Evolutionary conservation across 92 coral and sea anemone genomes (phyloP).

Genomic region (Porites lobata): DNA sequence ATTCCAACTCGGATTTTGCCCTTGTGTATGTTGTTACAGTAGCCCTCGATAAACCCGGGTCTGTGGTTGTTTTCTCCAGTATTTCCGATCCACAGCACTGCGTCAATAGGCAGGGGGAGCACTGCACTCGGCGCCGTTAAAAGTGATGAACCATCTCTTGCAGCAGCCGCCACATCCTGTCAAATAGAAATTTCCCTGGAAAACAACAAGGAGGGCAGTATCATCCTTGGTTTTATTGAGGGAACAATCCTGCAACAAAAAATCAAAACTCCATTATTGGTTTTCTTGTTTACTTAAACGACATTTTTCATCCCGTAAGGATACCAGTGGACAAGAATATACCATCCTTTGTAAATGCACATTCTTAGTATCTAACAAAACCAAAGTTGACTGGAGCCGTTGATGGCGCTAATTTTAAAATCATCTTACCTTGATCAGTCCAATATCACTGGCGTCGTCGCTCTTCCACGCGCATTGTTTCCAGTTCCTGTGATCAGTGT

Average conservation of each 20-base stretch:
- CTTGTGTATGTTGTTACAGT: slow-evolving; percentile 40
- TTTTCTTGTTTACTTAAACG: neutral
- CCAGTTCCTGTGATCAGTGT: slow-evolving; percentile 37
- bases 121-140: slow-evolving; percentile 58
- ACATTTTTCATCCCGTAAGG: neutral
- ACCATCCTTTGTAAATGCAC: neutral
- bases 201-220: slow-evolving; percentile 46
- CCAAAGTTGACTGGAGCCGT: neutral
- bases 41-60: slow-evolving; percentile 49
- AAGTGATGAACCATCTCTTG: slow-evolving; percentile 58
- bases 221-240: neutral
- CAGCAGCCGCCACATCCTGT: neutral
- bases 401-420: neutral
- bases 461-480: slow-evolving; percentile 58
- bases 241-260: slow-evolving; percentile 13
- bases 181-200: slow-evolving; percentile 23
- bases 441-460: slow-evolving; percentile 24
- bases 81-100: neutral
- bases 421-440: slow-evolving; percentile 15
- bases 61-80: neutral
- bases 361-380: too few relatives aligned
- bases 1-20: slow-evolving; percentile 56
- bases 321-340: neutral
- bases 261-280: neutral
- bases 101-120: slow-evolving; percentile 45